These are phyloP conservation scores for Sciaenops ocellatus DNA, from an alignment of 2,797 vertebrate genomes.

Conservation along the genomic window DNA sequence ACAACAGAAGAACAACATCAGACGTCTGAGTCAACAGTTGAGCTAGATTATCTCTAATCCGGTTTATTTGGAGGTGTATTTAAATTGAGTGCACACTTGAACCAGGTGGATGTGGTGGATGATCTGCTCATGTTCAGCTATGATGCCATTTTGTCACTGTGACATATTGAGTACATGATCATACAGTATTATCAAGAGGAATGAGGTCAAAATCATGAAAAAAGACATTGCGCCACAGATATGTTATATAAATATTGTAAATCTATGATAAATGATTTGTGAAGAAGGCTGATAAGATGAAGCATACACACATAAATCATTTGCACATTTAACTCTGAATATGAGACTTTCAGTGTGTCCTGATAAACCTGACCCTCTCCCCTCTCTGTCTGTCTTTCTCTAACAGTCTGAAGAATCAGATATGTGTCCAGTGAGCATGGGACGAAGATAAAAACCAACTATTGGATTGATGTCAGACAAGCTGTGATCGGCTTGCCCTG, in stretches of 20 bases:
- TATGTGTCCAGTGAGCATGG: constrained; percentile 85
- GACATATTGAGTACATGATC: too few relatives aligned
- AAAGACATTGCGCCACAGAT: too few relatives aligned
- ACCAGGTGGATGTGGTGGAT: not conserved
- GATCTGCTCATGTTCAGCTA: not conserved
- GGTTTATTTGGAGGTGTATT: too few relatives aligned
- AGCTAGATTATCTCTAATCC: not conserved
- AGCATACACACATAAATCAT: not conserved
- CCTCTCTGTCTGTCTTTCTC: constrained; percentile 45
- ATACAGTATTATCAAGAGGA: too few relatives aligned
- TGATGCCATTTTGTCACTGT: too few relatives aligned
- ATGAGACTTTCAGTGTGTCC: not conserved
- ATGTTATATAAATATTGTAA: not conserved
- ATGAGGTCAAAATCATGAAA: not conserved
- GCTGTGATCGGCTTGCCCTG: constrained; percentile 84
- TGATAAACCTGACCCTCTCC: not conserved
- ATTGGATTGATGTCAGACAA: constrained; percentile 88
- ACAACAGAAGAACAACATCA: too few relatives aligned
- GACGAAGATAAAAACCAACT: constrained; percentile 65
- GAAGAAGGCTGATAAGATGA: not conserved
- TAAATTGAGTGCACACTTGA: not conserved
- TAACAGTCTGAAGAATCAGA: constrained; percentile 87
- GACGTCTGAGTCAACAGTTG: too few relatives aligned
- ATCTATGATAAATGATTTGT: not conserved
- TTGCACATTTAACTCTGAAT: not conserved